Conservation (phyloP, 2,113 vertebrate species). For the Spheniscus mendiculus region DNA sequence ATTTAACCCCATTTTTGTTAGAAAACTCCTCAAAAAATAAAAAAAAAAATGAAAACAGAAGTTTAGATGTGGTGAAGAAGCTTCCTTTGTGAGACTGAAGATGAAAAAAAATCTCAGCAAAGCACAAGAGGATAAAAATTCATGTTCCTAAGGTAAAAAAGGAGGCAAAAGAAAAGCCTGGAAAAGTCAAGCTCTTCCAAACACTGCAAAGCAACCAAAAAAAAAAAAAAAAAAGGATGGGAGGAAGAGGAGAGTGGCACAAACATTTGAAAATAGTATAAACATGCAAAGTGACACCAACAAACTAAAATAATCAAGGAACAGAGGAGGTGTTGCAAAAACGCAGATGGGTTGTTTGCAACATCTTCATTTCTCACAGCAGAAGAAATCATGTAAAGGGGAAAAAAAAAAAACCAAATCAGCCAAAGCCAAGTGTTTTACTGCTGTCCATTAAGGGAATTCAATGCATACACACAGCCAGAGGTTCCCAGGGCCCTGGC, state of each 20-base stretch:
- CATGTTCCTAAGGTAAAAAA: not conserved
- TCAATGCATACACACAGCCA: not conserved
- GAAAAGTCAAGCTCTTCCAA: not conserved
- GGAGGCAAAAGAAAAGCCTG: not conserved
- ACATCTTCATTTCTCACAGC: not conserved
- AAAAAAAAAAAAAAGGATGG: not conserved
- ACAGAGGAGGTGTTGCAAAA: slow-evolving; percentile 32
- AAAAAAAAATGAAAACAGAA: not conserved
- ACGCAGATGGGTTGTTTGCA: not conserved
- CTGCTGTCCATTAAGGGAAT: not conserved
- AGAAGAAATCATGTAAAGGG: not conserved
- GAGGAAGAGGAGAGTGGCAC: not conserved
- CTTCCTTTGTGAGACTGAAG: not conserved
- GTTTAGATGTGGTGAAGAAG: not conserved
- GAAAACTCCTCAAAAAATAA: not conserved
- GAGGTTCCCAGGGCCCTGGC: not conserved
- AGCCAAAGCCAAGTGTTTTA: not conserved
- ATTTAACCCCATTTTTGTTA: not conserved
- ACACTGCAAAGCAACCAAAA: not conserved
- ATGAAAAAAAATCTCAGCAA: not conserved
- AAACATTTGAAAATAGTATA: slow-evolving; percentile 30
- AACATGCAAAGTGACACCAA: slow-evolving; percentile 11
- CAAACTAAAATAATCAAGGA: slow-evolving; percentile 29
- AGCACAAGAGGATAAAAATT: not conserved
- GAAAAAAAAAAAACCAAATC: not conserved